phyloP scores from a whole-genome alignment of 2,888 invertebrate species.

The Melinaea menophilus region DNA sequence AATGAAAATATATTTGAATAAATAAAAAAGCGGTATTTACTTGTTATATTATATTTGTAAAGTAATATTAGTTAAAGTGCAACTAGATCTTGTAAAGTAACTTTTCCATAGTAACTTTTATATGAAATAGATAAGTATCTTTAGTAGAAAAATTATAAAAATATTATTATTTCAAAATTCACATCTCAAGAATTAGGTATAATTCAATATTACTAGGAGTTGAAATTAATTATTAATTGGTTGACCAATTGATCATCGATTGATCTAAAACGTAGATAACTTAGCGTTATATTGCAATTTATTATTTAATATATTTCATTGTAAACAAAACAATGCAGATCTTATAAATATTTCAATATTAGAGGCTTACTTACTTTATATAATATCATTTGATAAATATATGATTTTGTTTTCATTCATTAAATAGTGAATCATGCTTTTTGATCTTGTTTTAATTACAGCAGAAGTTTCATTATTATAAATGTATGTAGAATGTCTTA shows the following conservation, averaged over 20 bases:
- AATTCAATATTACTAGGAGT: background rate
- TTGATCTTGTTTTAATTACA: no score
- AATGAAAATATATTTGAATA: constrained; percentile 8
- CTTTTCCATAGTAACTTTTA: constrained; percentile 18
- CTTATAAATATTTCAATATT: no score
- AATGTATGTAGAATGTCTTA: constrained; percentile 18
- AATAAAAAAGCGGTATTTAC: constrained; percentile 10
- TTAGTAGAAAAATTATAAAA: constrained; percentile 9
- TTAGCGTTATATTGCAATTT: background rate
- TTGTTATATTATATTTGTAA: constrained; percentile 15
- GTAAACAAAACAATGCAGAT: no score
- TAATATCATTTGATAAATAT: background rate
- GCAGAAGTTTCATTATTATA: constrained; percentile 16
- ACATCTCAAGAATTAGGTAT: constrained; percentile 11
- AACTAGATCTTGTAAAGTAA: constrained; percentile 15
- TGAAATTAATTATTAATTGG: background rate
- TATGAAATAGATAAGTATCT: constrained; percentile 5
- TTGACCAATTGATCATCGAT: constrained; percentile 2
- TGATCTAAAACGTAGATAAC: background rate
- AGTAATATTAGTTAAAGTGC: constrained; percentile 10
- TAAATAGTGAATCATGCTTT: background rate
- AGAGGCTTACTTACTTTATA: background rate
- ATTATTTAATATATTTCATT: background rate
- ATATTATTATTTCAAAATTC: constrained; percentile 8
- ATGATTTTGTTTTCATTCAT: background rate